A percentile compares a stretch with the other conserved stretches of the same genome.
phyloP scores from a whole-genome alignment of 2,113 vertebrate genomes.

The Entomyzon cyanotis region DNA sequence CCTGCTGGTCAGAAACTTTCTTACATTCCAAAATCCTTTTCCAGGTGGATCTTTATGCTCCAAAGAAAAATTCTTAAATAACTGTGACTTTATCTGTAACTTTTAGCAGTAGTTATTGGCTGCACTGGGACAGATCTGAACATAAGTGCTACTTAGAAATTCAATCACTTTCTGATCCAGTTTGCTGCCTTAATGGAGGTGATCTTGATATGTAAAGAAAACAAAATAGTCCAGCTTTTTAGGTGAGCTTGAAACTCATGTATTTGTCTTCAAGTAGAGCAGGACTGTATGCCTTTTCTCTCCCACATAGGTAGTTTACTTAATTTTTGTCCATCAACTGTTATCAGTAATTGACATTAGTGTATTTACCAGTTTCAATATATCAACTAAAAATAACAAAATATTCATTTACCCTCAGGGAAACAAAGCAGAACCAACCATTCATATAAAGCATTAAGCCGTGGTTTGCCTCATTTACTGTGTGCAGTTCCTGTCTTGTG shows the following conservation, averaged over 20 bases:
- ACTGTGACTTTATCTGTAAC: not conserved
- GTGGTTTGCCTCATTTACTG: not conserved
- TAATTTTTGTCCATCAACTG: not conserved
- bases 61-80: not conserved
- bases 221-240: not conserved
- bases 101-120: not conserved
- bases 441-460: not conserved
- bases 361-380: not conserved
- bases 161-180: not conserved
- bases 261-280: not conserved
- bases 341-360: not conserved
- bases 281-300: not conserved
- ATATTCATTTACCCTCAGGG: not conserved
- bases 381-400: not conserved
- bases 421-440: not conserved
- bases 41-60: not conserved
- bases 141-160: not conserved
- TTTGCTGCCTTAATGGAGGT: not conserved
- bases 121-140: not conserved
- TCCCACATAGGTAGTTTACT: not conserved
- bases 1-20: not conserved
- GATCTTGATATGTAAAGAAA: not conserved
- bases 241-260: not conserved
- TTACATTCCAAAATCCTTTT: not conserved
- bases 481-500: not conserved